phyloP scores from a whole-genome alignment of 2,888 invertebrate genomes.

The Machimus atricapillus region DNA sequence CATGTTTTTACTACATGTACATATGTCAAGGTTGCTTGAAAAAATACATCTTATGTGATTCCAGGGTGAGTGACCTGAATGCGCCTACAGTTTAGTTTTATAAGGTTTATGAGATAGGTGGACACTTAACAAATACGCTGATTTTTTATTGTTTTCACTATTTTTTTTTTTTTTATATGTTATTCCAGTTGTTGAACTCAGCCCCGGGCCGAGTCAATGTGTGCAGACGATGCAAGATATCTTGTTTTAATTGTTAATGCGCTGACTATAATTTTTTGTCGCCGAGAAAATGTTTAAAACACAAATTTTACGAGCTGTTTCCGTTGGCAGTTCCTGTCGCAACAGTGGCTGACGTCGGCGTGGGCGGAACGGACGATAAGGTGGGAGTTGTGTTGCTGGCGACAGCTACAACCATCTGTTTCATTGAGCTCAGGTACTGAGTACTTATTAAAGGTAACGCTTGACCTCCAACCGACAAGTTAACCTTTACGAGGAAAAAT shows the following conservation, averaged over 20 bases:
- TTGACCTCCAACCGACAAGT: conserved; percentile 51
- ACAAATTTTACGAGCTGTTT: conserved; percentile 55
- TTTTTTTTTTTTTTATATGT: conserved; percentile 7
- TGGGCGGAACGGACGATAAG: conserved; percentile 51
- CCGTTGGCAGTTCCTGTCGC: conserved; percentile 62
- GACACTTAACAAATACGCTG: conserved; percentile 17
- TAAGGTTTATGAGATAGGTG: conserved; percentile 26
- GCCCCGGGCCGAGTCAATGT: not conserved
- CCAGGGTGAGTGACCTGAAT: not conserved
- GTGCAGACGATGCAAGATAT: not conserved
- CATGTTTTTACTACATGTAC: not conserved
- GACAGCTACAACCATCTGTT: conserved; percentile 53
- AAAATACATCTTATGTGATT: conserved; percentile 31
- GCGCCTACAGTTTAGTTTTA: conserved; percentile 22
- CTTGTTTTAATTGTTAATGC: not conserved
- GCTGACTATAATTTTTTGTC: not conserved
- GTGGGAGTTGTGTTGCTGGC: conserved; percentile 49
- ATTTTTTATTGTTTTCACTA: conserved; percentile 4
- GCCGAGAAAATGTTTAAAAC: not conserved
- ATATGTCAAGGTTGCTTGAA: conserved; percentile 7
- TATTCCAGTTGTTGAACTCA: not conserved
- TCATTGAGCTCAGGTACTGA: conserved; percentile 52
- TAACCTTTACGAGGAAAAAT: conserved; percentile 47
- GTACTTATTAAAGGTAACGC: conserved; percentile 50
- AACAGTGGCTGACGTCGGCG: conserved; percentile 51